Base-by-base conservation (phyloP, 2,113 vertebrate genomes). In the Sinocyclocheilus anshuiensis region DNA sequence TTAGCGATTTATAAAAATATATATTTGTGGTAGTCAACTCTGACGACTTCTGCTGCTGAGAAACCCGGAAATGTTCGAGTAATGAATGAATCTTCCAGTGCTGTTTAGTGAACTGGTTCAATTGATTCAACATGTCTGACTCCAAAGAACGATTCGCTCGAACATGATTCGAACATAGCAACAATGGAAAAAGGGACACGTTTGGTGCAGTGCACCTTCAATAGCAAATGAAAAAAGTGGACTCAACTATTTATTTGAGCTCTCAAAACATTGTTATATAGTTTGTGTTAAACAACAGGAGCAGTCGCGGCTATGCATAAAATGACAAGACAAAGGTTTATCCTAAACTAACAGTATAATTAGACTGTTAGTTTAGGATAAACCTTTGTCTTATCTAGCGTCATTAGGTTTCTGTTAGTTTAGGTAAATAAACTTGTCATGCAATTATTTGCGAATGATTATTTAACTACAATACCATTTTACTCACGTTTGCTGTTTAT, bases 401-500 rank as follows among this genome's bases (percentile, higher is more conserved):
- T 77, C n/a, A 48, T 1, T 24, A 6, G 2, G 4, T n/a, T 9
- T 20, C 0, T 24, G 6, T 75, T 75, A 45, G 72, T 26, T 57
- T 20, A 29, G 24, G 26, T 36, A 77, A 55, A 57, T 15, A 53
- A 33, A 22, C n/a, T 57, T 50, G 29, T 48, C 18, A 45, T 48
- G 72, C 72, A 45, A 45, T 45, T 2, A 59, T 22, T 59, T 45
- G 18, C n/a, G 16, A 39, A 45, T 50, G 9, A 6, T 55, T 20
- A 20, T 29, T 78, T 22, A 45, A 45, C 42, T 11, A 10, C 42
- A 57, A 26, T 74, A 9, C 11, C 4, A 36, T 74, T 82, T 83
- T 55, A 83, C 81, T 83, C 22, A 79, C 59, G 63, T 79, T 80
- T 80, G 22, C 15, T 81, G n/a, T 80, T 55, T 81, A 86, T 79